Conservation (phyloP, 2,888 invertebrate species). For the Pseudanteris insignis region DNA sequence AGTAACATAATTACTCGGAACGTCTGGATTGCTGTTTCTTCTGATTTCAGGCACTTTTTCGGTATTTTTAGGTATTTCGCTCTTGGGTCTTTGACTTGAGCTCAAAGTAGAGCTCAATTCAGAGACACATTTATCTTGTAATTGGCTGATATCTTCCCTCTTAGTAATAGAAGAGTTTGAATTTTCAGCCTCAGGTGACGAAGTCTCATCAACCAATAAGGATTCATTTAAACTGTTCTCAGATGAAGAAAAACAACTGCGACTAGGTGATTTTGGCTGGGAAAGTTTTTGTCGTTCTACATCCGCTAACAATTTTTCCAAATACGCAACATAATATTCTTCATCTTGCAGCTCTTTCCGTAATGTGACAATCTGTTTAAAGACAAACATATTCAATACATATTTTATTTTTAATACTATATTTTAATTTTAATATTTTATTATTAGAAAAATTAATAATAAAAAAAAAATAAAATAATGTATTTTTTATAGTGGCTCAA, state of each 20-base stretch:
- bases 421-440: background rate
- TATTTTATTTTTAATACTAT: background rate
- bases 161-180: conserved; percentile 62
- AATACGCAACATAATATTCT: conserved; percentile 88
- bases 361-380: conserved; percentile 72
- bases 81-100: conserved; percentile 61
- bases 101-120: conserved; percentile 62
- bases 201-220: conserved; percentile 27
- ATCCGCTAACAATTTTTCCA: conserved; percentile 84
- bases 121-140: conserved; percentile 66
- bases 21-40: conserved; percentile 67
- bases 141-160: conserved; percentile 61
- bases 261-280: conserved; percentile 57
- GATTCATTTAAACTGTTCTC: conserved; percentile 48
- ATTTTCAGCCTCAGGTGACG: conserved; percentile 48
- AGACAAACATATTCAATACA: conserved; percentile 4
- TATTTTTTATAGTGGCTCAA: no score
- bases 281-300: conserved; percentile 80
- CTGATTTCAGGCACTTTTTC: conserved; percentile 61
- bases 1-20: conserved; percentile 78
- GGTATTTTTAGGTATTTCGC: conserved; percentile 63
- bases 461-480: no score
- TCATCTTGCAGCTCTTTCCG: conserved; percentile 90
- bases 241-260: conserved; percentile 45
- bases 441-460: no score